Evolutionary conservation across 2,797 vertebrate species (phyloP), one percentile per base, ranked within the genome.

Genomic region (Enteromius anoplus): DNA sequence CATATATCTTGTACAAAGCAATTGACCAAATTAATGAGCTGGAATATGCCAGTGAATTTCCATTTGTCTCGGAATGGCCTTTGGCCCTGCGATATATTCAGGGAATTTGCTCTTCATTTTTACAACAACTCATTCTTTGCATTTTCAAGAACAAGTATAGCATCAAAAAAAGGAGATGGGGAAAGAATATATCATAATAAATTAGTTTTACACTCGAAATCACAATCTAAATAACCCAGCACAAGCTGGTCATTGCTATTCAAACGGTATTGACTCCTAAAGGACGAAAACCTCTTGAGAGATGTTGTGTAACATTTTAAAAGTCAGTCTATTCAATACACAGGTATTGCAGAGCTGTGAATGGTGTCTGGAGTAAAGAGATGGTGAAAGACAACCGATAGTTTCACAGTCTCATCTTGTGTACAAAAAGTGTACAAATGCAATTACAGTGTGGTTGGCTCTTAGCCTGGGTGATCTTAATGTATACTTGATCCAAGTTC

Each of bases 41-140:
- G 82, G 82, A 83, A 83, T 78, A 83, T 78, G 65, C 66, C 42
- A 78, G 75, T 62, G 51, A 83, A 70, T 60, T 71, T 78, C 75
- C 75, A 78, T 78, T 83, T 62, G 66, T 78, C 75, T 70, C 66
- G 6, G 21, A 62, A 78, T 64, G 82, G 75, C 75, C 81, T 77
- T 83, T 83, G 51, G 72, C 81, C 73, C 8, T 12, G 60, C 83
- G 86, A 91, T 86, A 82, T 71, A 66, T 86, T 87, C 86, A 86
- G 73, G 60, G 51, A 9, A 42, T 78, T n/a, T 23, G 71, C n/a
- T 77, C 72, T 66, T 26, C 49, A 51, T 34, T 60, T 86, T 87
- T 86, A 78, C 45, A 71, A 40, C 51, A 76, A 45, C 68, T 53
- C 3, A 49, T 75, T n/a, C 75, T 83, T 80, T 72, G 62, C 70